Percentiles rank a stretch among this genome's conserved stretches.
phyloP scores from a whole-genome alignment of 2,797 vertebrate genomes.

The Morelia viridis region DNA sequence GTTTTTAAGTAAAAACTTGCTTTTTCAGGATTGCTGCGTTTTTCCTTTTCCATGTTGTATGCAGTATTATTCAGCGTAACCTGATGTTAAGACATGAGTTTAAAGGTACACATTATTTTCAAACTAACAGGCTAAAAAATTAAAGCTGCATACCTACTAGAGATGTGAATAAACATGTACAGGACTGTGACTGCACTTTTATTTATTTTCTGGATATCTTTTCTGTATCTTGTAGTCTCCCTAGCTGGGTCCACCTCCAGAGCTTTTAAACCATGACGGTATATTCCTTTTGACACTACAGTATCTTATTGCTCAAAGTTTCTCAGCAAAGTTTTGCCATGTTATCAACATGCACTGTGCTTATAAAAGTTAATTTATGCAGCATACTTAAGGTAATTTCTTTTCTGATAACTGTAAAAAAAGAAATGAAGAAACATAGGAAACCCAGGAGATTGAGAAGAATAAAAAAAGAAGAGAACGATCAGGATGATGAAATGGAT shows the following conservation, averaged over 20 bases:
- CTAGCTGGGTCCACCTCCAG: background rate
- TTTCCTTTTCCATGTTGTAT: background rate
- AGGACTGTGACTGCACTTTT: background rate
- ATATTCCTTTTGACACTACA: background rate
- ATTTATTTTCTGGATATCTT: background rate
- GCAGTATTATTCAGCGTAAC: background rate
- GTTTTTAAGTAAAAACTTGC: background rate
- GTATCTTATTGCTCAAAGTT: background rate
- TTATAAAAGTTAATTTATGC: background rate
- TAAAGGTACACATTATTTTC: background rate
- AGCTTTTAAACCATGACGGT: background rate
- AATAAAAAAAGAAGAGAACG: constrained; percentile 74
- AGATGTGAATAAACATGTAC: background rate
- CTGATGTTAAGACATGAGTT: background rate
- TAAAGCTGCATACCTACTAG: background rate
- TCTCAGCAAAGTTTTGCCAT: background rate
- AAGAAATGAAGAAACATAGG: constrained; percentile 72
- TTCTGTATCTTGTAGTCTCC: background rate
- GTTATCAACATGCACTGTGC: background rate
- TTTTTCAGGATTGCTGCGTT: background rate
- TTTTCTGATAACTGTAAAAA: constrained; percentile 49
- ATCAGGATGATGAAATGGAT: constrained; percentile 71
- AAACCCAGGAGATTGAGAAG: constrained; percentile 68
- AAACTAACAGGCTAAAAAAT: background rate
- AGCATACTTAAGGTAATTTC: background rate